These are phyloP conservation scores for Melipona bicolor DNA, from an alignment of 2,888 invertebrate genomes.

Conservation along the genomic window DNA sequence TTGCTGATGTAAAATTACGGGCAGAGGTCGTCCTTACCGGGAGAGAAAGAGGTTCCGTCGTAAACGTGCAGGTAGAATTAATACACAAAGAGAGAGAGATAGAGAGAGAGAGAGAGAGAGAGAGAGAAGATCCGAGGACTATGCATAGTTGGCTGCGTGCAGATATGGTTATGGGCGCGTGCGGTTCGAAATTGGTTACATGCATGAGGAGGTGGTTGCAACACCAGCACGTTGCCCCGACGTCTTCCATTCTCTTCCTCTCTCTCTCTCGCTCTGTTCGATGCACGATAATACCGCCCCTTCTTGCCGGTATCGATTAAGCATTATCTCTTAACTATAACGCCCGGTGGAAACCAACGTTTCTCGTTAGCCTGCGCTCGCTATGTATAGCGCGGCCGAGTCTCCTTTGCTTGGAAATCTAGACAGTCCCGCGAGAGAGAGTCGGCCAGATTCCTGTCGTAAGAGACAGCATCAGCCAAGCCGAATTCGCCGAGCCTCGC, in stretches of 20 bases:
- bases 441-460: slow-evolving; percentile 21
- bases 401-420: slow-evolving; percentile 21
- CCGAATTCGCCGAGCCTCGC: neutral
- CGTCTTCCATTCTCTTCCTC: slow-evolving; percentile 53
- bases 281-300: slow-evolving; percentile 33
- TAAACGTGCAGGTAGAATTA: slow-evolving; percentile 48
- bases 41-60: neutral
- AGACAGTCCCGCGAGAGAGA: slow-evolving; percentile 45
- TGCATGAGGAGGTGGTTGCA: slow-evolving; percentile 62
- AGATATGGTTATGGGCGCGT: slow-evolving; percentile 68
- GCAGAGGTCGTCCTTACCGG: neutral
- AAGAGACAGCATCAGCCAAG: neutral
- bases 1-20: slow-evolving; percentile 55
- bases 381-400: slow-evolving; percentile 4
- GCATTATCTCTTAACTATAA: slow-evolving; percentile 67
- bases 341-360: slow-evolving; percentile 34
- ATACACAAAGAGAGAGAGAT: slow-evolving; percentile 31
- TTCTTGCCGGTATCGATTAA: slow-evolving; percentile 63
- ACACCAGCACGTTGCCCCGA: slow-evolving; percentile 20
- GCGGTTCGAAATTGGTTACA: slow-evolving; percentile 69
- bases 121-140: slow-evolving; percentile 20
- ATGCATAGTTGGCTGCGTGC: slow-evolving; percentile 60
- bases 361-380: slow-evolving; percentile 33
- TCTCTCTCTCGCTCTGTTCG: slow-evolving; percentile 27
- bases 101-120: neutral